These are phyloP conservation scores for Ectropis grisescens DNA, from an alignment of 1,140 invertebrate genomes.

Conservation along the genomic window DNA sequence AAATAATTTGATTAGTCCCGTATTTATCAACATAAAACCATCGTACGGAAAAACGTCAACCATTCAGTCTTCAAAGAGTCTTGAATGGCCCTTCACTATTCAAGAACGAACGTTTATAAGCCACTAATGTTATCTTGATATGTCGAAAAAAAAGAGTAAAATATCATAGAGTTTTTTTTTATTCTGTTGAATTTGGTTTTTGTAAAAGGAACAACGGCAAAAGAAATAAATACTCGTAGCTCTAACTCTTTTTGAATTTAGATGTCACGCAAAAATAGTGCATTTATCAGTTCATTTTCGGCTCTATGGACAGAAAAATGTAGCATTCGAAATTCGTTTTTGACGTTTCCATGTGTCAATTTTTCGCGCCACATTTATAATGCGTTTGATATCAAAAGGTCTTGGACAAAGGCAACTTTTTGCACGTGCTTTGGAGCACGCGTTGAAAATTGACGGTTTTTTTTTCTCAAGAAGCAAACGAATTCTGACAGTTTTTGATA, in stretches of 20 bases:
- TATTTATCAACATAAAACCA: conserved; percentile 63
- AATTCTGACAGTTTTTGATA: too few species aligned
- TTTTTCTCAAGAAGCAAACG: too few species aligned
- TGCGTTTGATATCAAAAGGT: conserved; percentile 38
- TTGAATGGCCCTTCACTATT: conserved; percentile 19
- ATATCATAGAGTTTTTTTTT: too few species aligned
- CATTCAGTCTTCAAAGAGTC: conserved; percentile 36
- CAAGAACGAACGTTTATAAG: conserved; percentile 56
- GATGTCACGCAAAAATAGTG: too few species aligned
- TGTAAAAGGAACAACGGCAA: too few species aligned
- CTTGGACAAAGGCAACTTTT: conserved; percentile 37
- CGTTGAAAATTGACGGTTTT: conserved; percentile 45
- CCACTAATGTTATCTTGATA: conserved; percentile 67
- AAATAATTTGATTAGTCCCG: conserved; percentile 68
- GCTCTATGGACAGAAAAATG: too few species aligned
- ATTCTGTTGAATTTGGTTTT: too few species aligned
- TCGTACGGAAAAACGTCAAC: conserved; percentile 57
- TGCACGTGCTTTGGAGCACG: conserved; percentile 48
- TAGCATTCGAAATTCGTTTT: too few species aligned
- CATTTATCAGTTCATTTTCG: too few species aligned
- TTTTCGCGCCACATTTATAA: conserved; percentile 25
- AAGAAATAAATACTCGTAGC: too few species aligned
- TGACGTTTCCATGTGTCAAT: conserved; percentile 36
- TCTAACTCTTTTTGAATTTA: too few species aligned
- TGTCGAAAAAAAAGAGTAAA: conserved; percentile 36